These are phyloP conservation scores for Tricholaema leucomelas DNA, from an alignment of 2,113 vertebrate genomes.

Conservation along the genomic window DNA sequence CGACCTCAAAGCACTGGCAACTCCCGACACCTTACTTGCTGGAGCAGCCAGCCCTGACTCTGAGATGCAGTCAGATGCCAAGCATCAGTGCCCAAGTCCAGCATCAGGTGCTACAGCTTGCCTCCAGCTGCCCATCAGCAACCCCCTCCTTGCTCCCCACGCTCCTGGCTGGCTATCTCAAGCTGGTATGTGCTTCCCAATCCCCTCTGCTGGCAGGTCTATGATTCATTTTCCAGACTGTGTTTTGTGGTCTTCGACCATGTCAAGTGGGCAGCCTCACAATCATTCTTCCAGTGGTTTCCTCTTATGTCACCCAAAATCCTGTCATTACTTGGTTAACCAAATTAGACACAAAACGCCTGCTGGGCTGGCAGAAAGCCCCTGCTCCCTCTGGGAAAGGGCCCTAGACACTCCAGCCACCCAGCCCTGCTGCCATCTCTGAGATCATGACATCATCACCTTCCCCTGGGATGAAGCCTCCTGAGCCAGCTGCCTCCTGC, in stretches of 20 bases:
- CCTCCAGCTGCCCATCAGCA: background rate
- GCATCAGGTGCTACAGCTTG: rapidly evolving
- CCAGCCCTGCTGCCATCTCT: background rate
- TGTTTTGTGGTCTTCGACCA: background rate
- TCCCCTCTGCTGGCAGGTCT: background rate
- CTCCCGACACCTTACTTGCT: background rate
- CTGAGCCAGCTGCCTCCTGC: background rate
- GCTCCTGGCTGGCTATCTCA: background rate
- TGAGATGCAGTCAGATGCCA: background rate
- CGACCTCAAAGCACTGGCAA: background rate
- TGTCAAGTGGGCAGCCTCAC: background rate
- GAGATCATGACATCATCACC: background rate
- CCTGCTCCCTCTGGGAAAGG: rapidly evolving
- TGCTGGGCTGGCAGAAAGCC: background rate
- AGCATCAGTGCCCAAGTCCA: background rate
- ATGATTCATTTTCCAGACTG: background rate
- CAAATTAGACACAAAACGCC: background rate
- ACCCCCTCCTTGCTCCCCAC: background rate
- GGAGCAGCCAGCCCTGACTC: background rate
- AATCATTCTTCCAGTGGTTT: background rate
- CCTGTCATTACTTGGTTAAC: background rate
- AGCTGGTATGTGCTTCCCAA: background rate
- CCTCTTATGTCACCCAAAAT: background rate
- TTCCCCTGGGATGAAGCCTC: rapidly evolving
- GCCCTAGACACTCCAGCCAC: rapidly evolving